Evolutionary conservation across 2,113 vertebrate species (phyloP).

Genomic region (Rattus norvegicus): GRCr8 NC_086039.1:98270501-98271000

Average conservation of each 20-base stretch:
- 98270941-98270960: slow-evolving; percentile 33
- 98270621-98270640: not conserved
- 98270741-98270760: not conserved
- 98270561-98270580: not conserved
- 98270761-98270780: not conserved
- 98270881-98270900: slow-evolving; percentile 42
- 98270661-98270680: not conserved
- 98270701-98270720: not conserved
- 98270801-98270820: too few relatives aligned
- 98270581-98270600: not conserved
- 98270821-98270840: not conserved
- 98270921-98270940: slow-evolving; percentile 47
- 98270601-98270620: not conserved
- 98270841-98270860: not conserved
- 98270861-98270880: not conserved
- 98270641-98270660: not conserved
- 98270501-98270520: not conserved
- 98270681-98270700: not conserved
- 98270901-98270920: slow-evolving; percentile 50
- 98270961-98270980: slow-evolving; percentile 46
- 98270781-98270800: too few relatives aligned
- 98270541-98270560: not conserved
- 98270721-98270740: not conserved
- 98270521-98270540: not conserved
- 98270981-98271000: slow-evolving; percentile 55